These are phyloP conservation scores for Lates calcarifer DNA, from an alignment of 2,113 vertebrate genomes.

Conservation along the genomic window DNA sequence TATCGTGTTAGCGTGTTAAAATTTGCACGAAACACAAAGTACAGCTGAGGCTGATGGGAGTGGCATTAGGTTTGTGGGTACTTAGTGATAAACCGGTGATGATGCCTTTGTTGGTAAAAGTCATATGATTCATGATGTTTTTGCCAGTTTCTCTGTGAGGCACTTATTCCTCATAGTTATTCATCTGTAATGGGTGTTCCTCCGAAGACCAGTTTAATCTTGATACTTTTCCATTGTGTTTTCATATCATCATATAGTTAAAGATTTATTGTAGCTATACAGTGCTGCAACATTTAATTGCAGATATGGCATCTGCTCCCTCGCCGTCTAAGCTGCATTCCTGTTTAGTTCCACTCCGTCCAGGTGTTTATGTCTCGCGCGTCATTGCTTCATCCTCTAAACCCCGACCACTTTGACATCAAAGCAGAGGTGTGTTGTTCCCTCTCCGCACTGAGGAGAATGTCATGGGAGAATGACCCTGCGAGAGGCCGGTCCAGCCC, in stretches of 20 bases:
- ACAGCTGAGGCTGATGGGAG: background rate
- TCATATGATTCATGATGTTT: background rate
- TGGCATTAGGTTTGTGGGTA: background rate
- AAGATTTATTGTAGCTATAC: background rate
- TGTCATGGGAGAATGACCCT: conserved; percentile 80
- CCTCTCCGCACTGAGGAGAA: conserved; percentile 47
- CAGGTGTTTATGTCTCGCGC: conserved; percentile 69
- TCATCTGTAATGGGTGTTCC: background rate
- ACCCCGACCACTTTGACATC: conserved; percentile 67
- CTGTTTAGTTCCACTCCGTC: conserved; percentile 59
- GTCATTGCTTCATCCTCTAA: conserved; percentile 61
- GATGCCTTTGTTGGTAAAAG: too few relatives aligned
- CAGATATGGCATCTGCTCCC: conserved; percentile 10
- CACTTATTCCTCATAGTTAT: background rate
- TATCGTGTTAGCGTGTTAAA: background rate
- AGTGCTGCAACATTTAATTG: background rate
- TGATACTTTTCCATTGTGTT: background rate
- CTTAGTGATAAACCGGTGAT: background rate
- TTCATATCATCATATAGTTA: background rate
- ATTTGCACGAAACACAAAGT: background rate
- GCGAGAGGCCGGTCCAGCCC: conserved; percentile 50
- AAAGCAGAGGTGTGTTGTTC: conserved; percentile 73
- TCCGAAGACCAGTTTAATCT: background rate
- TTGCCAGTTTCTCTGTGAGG: background rate
- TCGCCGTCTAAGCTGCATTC: conserved; percentile 45